Base-by-base conservation (phyloP, 2,113 vertebrate species). In the Litocranius walleri region DNA sequence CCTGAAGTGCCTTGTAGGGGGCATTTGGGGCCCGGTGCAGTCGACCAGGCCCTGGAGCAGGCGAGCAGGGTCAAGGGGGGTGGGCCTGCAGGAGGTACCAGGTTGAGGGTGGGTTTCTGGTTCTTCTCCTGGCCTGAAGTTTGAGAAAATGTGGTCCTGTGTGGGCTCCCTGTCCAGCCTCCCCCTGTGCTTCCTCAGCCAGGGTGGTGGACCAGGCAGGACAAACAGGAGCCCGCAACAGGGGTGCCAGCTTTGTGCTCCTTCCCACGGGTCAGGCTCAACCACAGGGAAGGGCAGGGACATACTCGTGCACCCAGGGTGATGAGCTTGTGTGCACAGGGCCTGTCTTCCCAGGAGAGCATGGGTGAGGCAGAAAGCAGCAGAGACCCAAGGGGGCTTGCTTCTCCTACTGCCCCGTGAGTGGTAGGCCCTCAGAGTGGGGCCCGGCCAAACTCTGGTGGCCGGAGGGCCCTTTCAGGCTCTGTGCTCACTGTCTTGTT, bases 401-500 rank as follows among this genome's bases (percentile, higher is more conserved):
- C 25, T 30, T 74, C 91, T 98, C 67, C 54, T 84, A 25, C 36
- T 15, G 50, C 48, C 36, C 77, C 21, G n/a, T 30, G 84, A 92
- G 48, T 48, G 33, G 3, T 3, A 71, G 67, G 90, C 93, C 96
- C 96, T 90, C 87, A 3, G 62, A 96, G 94, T 77, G 57, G 88
- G 80, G 48, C 84, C 95, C 71, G 77, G 67, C 95, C 14, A 61
- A 33, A 91, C 52, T 98, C 67, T 94, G 89, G 97, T 95, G 96
- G 97, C 98, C 97, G 95, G 96, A 97, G 98, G 97, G 95, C 98
- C 94, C 95, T 21, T 98, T 98, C 98, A 98, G 97, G 81, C 95
- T 98, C 98, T 98, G 98, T 98, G 98, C 98, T 95, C 97, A 84
- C 50, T 97, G 97, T 98, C 98, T 98, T 94, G 98, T 96, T 98